Evolutionary conservation across 1,140 invertebrate species (phyloP).

Genomic region (Dendrolimus punctatus): DNA sequence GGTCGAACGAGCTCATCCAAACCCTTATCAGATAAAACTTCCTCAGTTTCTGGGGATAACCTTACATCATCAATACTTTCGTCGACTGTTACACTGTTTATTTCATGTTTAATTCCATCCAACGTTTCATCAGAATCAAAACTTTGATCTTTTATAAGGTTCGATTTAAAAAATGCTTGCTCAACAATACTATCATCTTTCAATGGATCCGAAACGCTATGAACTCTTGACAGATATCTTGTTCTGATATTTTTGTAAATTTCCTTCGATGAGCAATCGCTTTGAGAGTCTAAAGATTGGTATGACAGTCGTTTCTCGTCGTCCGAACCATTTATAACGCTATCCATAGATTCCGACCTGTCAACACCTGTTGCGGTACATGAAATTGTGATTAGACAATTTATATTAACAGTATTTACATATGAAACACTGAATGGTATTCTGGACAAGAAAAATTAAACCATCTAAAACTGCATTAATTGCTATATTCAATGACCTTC

Average conservation of each 20-base stretch:
- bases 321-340: constrained; percentile 36
- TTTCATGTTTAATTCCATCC: constrained; percentile 31
- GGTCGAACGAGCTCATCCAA: constrained; percentile 29
- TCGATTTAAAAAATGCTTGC: constrained; percentile 50
- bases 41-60: constrained; percentile 7
- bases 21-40: constrained; percentile 12
- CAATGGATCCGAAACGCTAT: constrained; percentile 40
- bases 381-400: constrained; percentile 53
- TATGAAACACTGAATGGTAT: no score
- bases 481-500: no score
- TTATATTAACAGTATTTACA: constrained; percentile 20
- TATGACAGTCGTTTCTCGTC: constrained; percentile 33
- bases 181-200: constrained; percentile 42
- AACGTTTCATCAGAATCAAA: constrained; percentile 17
- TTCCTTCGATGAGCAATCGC: constrained; percentile 45
- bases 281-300: constrained; percentile 36
- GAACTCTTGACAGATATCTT: constrained; percentile 58
- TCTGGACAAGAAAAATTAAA: no score
- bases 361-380: constrained; percentile 62
- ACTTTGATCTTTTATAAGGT: constrained; percentile 14
- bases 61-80: constrained; percentile 47
- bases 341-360: constrained; percentile 51
- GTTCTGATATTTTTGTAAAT: constrained; percentile 58
- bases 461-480: no score
- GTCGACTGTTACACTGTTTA: constrained; percentile 50